Conservation (phyloP, 92 coral and sea anemone genomes). For the Hydrozoanthus gracilis region DNA sequence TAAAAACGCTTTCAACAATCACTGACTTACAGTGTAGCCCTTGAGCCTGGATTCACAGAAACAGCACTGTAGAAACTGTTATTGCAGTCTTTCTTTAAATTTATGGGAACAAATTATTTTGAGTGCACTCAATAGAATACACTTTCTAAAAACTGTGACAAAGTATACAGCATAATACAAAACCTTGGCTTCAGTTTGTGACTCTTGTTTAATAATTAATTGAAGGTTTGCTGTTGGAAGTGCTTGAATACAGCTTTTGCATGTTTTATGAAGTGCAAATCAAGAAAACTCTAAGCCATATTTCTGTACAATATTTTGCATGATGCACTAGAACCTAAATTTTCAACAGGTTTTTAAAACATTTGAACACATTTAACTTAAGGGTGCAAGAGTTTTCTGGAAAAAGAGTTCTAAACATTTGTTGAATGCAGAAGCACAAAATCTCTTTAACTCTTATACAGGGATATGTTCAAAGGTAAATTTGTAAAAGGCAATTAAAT, state of each 20-base stretch:
- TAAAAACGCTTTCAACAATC: too few relatives aligned
- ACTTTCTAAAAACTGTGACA: not conserved
- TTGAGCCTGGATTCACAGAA: not conserved
- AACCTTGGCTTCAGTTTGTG: constrained; percentile 20
- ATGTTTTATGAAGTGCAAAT: constrained; percentile 31
- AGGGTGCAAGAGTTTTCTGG: not conserved
- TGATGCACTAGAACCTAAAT: not conserved
- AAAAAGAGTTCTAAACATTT: not conserved
- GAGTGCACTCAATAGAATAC: not conserved
- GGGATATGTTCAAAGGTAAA: constrained; percentile 1
- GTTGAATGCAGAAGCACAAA: not conserved
- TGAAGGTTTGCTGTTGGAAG: constrained; percentile 22
- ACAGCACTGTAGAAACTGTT: not conserved
- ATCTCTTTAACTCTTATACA: too few relatives aligned
- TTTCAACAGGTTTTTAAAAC: not conserved
- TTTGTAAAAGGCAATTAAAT: not conserved
- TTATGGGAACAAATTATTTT: not conserved
- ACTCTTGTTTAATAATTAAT: constrained; percentile 45
- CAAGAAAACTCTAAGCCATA: not conserved
- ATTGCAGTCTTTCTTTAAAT: constrained; percentile 1
- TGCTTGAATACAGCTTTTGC: constrained; percentile 22
- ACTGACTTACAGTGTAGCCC: not conserved
- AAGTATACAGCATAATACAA: constrained; percentile 27
- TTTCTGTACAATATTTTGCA: not conserved
- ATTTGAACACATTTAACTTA: not conserved